Evolutionary conservation across 2,113 vertebrate genomes (phyloP).

Genomic region (Pontoporia blainvillei): DNA sequence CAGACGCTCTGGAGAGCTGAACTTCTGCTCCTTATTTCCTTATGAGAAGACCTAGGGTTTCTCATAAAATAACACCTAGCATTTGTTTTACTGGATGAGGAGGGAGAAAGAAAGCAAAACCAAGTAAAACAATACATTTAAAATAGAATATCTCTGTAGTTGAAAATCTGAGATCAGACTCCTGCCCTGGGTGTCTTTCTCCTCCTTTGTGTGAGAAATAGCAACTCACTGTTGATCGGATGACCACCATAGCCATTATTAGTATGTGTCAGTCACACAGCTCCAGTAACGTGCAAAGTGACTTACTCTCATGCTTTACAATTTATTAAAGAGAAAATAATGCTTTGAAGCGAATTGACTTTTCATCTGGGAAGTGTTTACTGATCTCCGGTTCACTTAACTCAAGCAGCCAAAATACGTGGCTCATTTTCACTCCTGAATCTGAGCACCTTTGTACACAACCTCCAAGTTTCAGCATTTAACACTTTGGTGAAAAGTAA

Average conservation of each 20-base stretch:
- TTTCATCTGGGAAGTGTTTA: background rate
- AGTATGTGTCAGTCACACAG: background rate
- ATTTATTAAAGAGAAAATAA: slow-evolving; percentile 41
- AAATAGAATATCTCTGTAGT: background rate
- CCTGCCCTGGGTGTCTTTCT: background rate
- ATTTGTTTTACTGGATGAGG: slow-evolving; percentile 2
- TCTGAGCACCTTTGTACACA: background rate
- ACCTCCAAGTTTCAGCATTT: background rate
- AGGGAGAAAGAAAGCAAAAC: background rate
- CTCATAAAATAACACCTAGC: background rate
- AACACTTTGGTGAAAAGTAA: slow-evolving; percentile 15
- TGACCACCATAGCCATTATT: background rate
- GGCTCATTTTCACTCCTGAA: slow-evolving; percentile 32
- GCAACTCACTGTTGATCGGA: background rate
- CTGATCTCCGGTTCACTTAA: slow-evolving; percentile 18
- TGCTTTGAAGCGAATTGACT: slow-evolving; percentile 4
- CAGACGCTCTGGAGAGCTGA: background rate
- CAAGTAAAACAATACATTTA: background rate
- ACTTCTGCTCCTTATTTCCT: background rate
- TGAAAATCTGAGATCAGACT: background rate
- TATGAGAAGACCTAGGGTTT: background rate
- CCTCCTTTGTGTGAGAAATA: background rate
- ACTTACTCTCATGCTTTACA: background rate
- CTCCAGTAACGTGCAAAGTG: background rate
- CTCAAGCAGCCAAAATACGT: background rate